phyloP scores from a whole-genome alignment of 2,888 invertebrate genomes.

The Chrysolina oricalcia region DNA sequence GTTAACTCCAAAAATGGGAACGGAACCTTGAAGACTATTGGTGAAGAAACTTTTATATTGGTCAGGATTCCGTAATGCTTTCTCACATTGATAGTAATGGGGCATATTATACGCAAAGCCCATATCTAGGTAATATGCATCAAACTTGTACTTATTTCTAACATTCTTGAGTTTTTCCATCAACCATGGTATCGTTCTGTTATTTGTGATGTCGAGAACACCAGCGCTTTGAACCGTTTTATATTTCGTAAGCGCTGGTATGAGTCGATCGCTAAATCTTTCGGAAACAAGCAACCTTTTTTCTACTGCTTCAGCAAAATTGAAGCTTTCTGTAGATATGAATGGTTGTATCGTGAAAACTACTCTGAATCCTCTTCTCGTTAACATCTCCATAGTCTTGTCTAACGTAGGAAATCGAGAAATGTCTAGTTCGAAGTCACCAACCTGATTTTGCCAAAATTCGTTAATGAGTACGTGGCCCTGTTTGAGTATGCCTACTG shows the following conservation, averaged over 20 bases:
- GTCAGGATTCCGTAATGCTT: slow-evolving; percentile 85
- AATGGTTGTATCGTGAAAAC: slow-evolving; percentile 94
- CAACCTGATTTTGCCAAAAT: slow-evolving; percentile 88
- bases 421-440: slow-evolving; percentile 89
- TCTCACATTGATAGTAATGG: slow-evolving; percentile 86
- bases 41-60: slow-evolving; percentile 85
- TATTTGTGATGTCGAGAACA: slow-evolving; percentile 90
- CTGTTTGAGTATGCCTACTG: slow-evolving; percentile 83
- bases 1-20: slow-evolving; percentile 81
- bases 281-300: slow-evolving; percentile 86
- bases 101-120: slow-evolving; percentile 91
- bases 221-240: slow-evolving; percentile 87
- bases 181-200: slow-evolving; percentile 86
- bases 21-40: slow-evolving; percentile 76
- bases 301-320: slow-evolving; percentile 86
- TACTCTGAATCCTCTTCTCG: slow-evolving; percentile 88
- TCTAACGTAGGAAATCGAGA: slow-evolving; percentile 85
- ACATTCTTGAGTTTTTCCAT: slow-evolving; percentile 81
- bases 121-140: slow-evolving; percentile 88
- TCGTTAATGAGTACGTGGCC: slow-evolving; percentile 87
- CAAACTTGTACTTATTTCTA: slow-evolving; percentile 83
- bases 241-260: slow-evolving; percentile 88
- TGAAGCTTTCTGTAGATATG: slow-evolving; percentile 88
- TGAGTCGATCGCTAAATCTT: slow-evolving; percentile 83
- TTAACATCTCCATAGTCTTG: slow-evolving; percentile 85